These are phyloP conservation scores for Eclectus roratus DNA, from an alignment of 2,113 vertebrate genomes.

Conservation along the genomic window DNA sequence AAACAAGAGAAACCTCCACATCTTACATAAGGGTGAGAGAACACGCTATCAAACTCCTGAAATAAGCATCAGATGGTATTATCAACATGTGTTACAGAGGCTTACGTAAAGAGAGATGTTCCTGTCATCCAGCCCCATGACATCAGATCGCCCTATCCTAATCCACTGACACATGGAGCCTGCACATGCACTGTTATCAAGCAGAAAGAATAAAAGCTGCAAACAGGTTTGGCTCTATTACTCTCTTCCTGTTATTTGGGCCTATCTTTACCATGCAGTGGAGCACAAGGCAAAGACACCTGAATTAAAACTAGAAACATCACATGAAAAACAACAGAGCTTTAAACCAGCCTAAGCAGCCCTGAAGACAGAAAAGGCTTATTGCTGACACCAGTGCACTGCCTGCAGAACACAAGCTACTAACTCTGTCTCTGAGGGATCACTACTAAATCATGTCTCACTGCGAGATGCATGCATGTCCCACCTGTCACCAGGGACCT, in stretches of 20 bases:
- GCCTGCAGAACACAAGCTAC: neutral
- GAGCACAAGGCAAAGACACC: neutral
- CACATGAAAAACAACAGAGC: neutral
- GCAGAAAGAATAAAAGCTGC: neutral
- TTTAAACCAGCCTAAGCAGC: neutral
- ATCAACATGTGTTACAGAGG: neutral
- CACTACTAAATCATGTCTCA: neutral
- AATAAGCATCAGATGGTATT: slow-evolving; percentile 32
- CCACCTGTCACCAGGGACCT: neutral
- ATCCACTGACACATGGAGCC: slow-evolving; percentile 27
- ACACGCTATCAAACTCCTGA: neutral
- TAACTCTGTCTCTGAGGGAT: neutral
- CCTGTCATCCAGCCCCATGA: neutral
- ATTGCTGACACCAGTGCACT: neutral
- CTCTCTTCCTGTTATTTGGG: neutral
- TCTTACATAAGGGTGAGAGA: slow-evolving; percentile 10
- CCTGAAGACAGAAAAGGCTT: neutral
- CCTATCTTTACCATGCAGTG: neutral
- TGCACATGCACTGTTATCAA: neutral
- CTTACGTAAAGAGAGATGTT: neutral
- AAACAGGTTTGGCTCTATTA: neutral
- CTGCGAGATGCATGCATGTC: neutral
- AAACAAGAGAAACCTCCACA: neutral
- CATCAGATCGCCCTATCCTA: slow-evolving; percentile 27
- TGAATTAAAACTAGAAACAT: neutral